These are phyloP conservation scores for Netelia virgata DNA, from an alignment of 2,888 invertebrate species.

Conservation along the genomic window DNA sequence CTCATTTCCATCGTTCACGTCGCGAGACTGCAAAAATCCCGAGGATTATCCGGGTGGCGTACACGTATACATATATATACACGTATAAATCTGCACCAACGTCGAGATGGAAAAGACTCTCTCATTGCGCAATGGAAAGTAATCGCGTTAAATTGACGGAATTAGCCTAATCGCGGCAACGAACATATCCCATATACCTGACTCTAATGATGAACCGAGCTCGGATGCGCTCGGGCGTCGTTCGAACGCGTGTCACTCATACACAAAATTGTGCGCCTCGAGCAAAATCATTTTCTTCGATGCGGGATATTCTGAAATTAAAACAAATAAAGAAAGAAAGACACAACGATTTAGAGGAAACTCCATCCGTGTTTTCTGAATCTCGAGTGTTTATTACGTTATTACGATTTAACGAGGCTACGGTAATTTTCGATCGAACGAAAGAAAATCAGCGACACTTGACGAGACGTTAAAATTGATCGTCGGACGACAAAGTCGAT, in stretches of 20 bases:
- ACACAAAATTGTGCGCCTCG: conserved; percentile 18
- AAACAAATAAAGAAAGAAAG: conserved; percentile 23
- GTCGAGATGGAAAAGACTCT: conserved; percentile 41
- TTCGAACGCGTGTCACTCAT: conserved; percentile 55
- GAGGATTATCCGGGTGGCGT: conserved; percentile 14
- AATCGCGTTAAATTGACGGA: conserved; percentile 68
- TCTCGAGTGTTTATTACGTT: not conserved
- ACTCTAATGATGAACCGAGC: conserved; percentile 49
- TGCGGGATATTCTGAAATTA: conserved; percentile 25
- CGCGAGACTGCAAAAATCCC: conserved; percentile 25
- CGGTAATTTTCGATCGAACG: not conserved
- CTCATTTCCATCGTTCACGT: conserved; percentile 56
- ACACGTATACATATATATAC: not conserved
- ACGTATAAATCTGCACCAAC: conserved; percentile 19
- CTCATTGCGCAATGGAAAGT: conserved; percentile 53
- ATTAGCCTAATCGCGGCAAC: conserved; percentile 65
- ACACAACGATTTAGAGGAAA: no score
- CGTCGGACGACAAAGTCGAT: no score
- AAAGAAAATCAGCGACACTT: not conserved
- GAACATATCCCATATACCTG: conserved; percentile 39
- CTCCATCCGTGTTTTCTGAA: not conserved
- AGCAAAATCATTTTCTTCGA: conserved; percentile 53
- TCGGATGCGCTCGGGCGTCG: conserved; percentile 38
- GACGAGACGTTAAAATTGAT: not conserved
- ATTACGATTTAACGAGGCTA: conserved; percentile 9